Evolutionary conservation across 2,888 invertebrate species (phyloP), one percentile per base, ranked within the genome.

Genomic region (Tipula helvola): DNA sequence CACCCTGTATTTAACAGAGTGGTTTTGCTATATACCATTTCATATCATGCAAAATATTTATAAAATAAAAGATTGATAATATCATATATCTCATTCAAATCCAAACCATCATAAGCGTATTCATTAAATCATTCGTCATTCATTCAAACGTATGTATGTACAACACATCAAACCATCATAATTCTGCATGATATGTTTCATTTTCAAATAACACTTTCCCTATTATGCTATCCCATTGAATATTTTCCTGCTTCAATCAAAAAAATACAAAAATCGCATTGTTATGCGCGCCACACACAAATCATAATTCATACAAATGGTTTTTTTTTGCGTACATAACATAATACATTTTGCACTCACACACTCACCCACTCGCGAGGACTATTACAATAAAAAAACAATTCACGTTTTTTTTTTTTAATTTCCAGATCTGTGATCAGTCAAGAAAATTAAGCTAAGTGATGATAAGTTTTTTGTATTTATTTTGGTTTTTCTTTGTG

Each of bases 101-200:
- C 71, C 71, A 71, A 71, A 71, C 71, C 71, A 71, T 28, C 71
- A 71, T 71, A 71, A 71, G 71, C 71, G 10, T 71, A 71, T 71
- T 71, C 71, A 71, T 71, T 71, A 71, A 71, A 71, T 71, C 71
- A 71, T 71, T 71, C 71, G 71, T 71, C 71, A 71, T 71, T 71
- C 71, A 71, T 71, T 71, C 71, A 28, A 71, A 71, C 28, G 71
- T 18, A 71, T 10, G 28, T 28, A 71, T 28, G 28, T 28, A 71
- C 28, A 71, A 71, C 71, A 71, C 71, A 28, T 28, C 28, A 28
- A 28, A 28, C 28, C 28, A 28, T 28, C 28, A 28, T 28, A 28
- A 28, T 28, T 28, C 28, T 28, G 28, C 28, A 28, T 28, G 28
- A 28, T 28, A 28, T 28, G 28, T 28, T 28, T 28, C 28, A 28